phyloP scores from a whole-genome alignment of 1,140 invertebrate genomes.

The Tyrophagus putrescentiae region DNA sequence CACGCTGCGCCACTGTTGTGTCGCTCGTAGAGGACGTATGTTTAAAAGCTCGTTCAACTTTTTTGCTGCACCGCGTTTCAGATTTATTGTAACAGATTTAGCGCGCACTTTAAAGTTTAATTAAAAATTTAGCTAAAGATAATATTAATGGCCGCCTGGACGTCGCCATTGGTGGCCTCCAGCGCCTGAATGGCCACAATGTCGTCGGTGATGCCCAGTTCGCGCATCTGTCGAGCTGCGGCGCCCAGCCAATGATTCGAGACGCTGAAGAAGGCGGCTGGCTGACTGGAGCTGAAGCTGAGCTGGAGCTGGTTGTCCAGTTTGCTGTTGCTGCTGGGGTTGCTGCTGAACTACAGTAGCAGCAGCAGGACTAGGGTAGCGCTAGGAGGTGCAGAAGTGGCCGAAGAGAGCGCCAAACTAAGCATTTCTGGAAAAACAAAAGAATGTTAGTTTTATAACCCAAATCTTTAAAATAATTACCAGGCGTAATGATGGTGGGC shows the following conservation, averaged over 20 bases:
- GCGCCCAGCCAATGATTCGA: slow-evolving; percentile 16
- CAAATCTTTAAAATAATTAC: neutral
- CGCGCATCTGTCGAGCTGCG: slow-evolving; percentile 36
- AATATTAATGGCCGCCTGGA: slow-evolving; percentile 37
- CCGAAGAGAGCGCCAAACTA: neutral
- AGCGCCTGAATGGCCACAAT: slow-evolving; percentile 36
- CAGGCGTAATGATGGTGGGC: neutral
- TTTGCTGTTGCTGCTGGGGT: neutral
- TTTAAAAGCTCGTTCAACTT: no score
- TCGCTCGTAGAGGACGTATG: neutral
- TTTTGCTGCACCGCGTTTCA: no score
- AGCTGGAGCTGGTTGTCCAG: neutral
- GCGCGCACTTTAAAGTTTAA: no score
- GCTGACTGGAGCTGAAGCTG: slow-evolving; percentile 3
- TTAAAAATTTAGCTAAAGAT: slow-evolving; percentile 33
- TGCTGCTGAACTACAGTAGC: neutral
- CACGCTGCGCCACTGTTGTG: neutral
- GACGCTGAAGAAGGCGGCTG: neutral
- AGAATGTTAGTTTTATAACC: neutral
- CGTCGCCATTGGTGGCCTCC: slow-evolving; percentile 37
- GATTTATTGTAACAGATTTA: no score
- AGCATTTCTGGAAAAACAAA: slow-evolving; percentile 1
- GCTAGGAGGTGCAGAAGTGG: neutral
- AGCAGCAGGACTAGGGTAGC: neutral
- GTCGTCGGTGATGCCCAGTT: slow-evolving; percentile 40